Conservation (phyloP, 2,113 vertebrate species). For the Tyto alba region DNA sequence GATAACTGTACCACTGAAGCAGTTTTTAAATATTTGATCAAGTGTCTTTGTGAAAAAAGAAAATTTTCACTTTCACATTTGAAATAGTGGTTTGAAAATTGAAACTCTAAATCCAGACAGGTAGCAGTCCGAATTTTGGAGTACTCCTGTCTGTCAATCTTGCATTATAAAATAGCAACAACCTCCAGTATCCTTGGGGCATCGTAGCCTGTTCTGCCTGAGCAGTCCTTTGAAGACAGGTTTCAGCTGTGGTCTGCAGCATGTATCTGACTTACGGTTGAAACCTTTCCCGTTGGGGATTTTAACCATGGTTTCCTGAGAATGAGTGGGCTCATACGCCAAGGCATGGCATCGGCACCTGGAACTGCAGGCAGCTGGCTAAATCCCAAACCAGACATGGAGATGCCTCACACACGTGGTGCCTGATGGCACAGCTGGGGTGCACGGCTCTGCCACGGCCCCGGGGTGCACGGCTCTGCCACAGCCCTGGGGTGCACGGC, state of each 20-base stretch:
- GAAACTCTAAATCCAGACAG: background rate
- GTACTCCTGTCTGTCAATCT: background rate
- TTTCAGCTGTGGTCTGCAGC: background rate
- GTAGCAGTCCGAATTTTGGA: background rate
- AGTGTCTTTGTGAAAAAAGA: background rate
- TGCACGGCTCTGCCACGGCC: no score
- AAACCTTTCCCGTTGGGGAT: background rate
- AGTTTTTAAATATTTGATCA: background rate
- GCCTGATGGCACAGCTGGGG: no score
- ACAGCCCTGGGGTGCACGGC: no score
- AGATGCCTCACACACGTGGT: background rate
- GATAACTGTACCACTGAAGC: background rate
- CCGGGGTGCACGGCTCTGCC: no score
- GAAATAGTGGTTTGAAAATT: background rate
- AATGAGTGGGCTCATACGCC: background rate
- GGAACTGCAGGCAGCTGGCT: background rate
- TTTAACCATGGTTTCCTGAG: background rate
- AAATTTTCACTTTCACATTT: background rate
- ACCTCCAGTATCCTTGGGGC: background rate
- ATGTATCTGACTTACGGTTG: background rate
- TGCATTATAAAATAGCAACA: background rate
- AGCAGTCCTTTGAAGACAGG: background rate
- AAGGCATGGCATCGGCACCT: background rate
- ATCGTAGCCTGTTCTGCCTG: background rate
- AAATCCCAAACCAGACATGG: background rate